phyloP scores from a whole-genome alignment of 2,113 vertebrate species.

The Hylia prasina region DNA sequence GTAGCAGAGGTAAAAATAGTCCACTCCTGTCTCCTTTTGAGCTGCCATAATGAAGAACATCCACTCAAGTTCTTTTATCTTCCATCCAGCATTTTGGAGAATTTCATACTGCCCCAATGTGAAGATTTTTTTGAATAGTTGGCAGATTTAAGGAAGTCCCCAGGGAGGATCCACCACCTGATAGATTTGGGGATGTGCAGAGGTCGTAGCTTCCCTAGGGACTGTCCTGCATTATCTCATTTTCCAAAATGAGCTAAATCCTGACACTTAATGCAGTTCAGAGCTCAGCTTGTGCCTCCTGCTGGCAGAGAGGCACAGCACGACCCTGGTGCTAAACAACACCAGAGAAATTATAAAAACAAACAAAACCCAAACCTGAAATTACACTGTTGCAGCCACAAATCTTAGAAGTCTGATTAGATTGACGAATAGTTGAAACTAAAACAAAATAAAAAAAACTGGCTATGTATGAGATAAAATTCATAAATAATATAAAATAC shows the following conservation, averaged over 20 bases:
- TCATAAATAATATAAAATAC: background rate
- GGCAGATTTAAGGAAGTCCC: background rate
- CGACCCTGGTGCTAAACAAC: background rate
- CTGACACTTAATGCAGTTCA: too few species aligned
- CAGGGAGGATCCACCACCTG: background rate
- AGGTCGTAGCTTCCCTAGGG: background rate
- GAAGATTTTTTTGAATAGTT: background rate
- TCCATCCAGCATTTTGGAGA: background rate
- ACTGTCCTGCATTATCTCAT: accelerated
- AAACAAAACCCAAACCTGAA: background rate
- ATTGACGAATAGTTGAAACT: background rate
- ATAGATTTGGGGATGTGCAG: background rate
- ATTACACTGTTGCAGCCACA: background rate
- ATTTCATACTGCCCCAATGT: background rate
- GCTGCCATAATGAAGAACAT: background rate
- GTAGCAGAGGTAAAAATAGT: background rate
- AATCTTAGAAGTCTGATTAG: background rate
- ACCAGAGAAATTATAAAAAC: background rate
- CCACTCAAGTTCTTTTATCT: background rate
- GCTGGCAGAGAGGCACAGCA: background rate
- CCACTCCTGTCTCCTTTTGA: background rate
- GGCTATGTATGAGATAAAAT: background rate
- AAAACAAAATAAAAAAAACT: background rate
- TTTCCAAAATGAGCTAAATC: background rate
- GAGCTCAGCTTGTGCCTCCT: background rate